Base-by-base conservation (phyloP, 2,797 vertebrate species). In the Sparus aurata region DNA sequence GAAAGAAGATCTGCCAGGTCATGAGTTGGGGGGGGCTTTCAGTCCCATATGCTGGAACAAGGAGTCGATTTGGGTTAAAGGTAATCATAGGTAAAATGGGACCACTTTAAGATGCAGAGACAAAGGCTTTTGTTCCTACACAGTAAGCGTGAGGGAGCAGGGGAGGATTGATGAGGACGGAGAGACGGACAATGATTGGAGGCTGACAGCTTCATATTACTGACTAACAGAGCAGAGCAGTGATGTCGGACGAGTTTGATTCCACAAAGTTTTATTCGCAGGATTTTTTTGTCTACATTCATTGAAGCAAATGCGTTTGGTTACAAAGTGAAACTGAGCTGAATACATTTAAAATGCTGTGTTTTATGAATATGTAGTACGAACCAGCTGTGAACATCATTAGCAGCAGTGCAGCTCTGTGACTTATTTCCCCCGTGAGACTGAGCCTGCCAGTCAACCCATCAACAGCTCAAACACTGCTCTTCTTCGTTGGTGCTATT, bases 381-480 rank as follows among this genome's bases (percentile, higher is more conserved):
- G 6, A 60, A 71, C 61, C 46, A 63, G 55, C 69, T 74, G 50
- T 71, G 65, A 77, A 38, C 54, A 60, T 73, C 8, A 34, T 34
- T 34, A 34, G 34, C 34, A 34, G 34, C 30, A 30, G 30, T 30
- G 30, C 30, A 30, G 30, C 30, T 30, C 30, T 30, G 30, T 30
- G 30, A 30, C 30, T 30, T 30, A 30, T 1, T 3, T 30, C 38
- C n/a, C n/a, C n/a, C 38, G 23, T 45, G 15, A 59, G 18, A 15
- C 4, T 50, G 18, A 23, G 18, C n/a, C 38, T 67, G 77, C 16
- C 18, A 30, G 38, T 46, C 49, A 27, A n/a, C 13, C 18, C 13
- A 13, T 62, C 15, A 38, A 27, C 41, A 15, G n/a, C 11, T 22
- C 1, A 25, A 46, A 61, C 16, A 38, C 4, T 15, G 1, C 49